Evolutionary conservation across 2,888 invertebrate species (phyloP), one percentile per base, ranked within the genome.

Genomic region (Noctua comes): DNA sequence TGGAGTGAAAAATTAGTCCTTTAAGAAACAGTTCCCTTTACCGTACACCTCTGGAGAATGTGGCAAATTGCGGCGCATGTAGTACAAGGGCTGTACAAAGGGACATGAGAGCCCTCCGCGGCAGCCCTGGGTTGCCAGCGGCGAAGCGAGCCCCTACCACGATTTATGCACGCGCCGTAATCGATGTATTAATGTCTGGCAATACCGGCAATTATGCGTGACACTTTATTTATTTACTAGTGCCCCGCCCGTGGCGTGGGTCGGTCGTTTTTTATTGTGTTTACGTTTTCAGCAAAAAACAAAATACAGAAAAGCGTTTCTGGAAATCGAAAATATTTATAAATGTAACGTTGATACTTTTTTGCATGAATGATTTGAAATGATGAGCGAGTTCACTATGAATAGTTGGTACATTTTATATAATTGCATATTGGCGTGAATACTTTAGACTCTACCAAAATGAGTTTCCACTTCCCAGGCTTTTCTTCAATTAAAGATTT

Each of bases 1-100:
- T 91, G 88, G 91, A 94, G 93, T 90, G 90, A 90, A 91, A 92
- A 93, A 94, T 93, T 93, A 92, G 92, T 88, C 90, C 87, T 91
- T 91, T 90, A 91, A 92, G 91, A 90, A 91, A 89, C 83, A 81
- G 91, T 88, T 85, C 86, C 83, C 82, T 89, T 89, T 90, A 89
- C 85, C 77, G 80, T 84, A 84, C 83, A 84, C 83, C 83, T 89
- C 76, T 89, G 72, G 85, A 88, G 90, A 82, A 86, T 90, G 85
- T 90, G 88, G 86, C 77, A 90, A 90, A 91, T 91, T 91, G 89
- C 87, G 86, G 87, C 73, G 86, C 78, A 82, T 86, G 88, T 86
- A 85, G 79, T 86, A 82, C 84, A 86, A 91, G 91, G 84, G 86
- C 51, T 83, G 82, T 82, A 88, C 87, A 89, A 89, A 89, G 87